These are phyloP conservation scores for Paragorgia papillata DNA, from an alignment of 92 coral and sea anemone genomes.

Conservation along the genomic window DNA sequence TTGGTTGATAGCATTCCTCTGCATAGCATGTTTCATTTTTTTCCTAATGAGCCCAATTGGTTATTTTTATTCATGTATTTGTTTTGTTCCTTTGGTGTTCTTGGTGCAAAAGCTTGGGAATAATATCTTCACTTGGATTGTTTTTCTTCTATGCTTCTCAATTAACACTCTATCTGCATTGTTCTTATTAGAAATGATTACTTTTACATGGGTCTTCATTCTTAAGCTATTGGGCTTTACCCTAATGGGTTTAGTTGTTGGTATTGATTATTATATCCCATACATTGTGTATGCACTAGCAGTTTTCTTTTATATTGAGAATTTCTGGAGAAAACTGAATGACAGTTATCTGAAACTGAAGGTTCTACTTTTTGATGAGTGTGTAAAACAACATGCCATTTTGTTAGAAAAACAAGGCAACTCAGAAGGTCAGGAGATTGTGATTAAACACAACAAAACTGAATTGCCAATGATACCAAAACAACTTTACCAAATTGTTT, in stretches of 20 bases:
- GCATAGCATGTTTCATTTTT: neutral
- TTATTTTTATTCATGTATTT: conserved; percentile 31
- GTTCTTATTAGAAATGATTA: conserved; percentile 22
- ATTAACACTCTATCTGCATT: conserved; percentile 24
- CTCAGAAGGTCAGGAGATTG: neutral
- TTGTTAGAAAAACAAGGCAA: neutral
- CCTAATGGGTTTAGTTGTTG: conserved; percentile 22
- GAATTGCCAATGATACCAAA: conserved; percentile 44
- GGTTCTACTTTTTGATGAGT: conserved; percentile 26
- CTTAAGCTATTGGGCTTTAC: conserved; percentile 30
- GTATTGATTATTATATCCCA: conserved; percentile 8
- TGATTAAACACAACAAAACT: conserved; percentile 17
- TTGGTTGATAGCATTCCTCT: conserved; percentile 17
- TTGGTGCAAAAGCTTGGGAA: conserved; percentile 28
- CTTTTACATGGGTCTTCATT: conserved; percentile 28
- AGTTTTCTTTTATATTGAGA: conserved; percentile 3
- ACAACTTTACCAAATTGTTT: conserved; percentile 13
- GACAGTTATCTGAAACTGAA: conserved; percentile 29
- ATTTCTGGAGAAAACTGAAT: neutral
- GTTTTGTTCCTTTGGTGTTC: conserved; percentile 17
- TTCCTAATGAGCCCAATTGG: conserved; percentile 25
- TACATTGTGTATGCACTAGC: conserved; percentile 21
- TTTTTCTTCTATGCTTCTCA: neutral
- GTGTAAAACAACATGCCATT: conserved; percentile 25
- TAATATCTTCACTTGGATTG: conserved; percentile 20